A percentile compares a stretch with the other conserved stretches of the same genome.
phyloP scores from a whole-genome alignment of 2,888 invertebrate species.

The Ceratothoa steindachneri region DNA sequence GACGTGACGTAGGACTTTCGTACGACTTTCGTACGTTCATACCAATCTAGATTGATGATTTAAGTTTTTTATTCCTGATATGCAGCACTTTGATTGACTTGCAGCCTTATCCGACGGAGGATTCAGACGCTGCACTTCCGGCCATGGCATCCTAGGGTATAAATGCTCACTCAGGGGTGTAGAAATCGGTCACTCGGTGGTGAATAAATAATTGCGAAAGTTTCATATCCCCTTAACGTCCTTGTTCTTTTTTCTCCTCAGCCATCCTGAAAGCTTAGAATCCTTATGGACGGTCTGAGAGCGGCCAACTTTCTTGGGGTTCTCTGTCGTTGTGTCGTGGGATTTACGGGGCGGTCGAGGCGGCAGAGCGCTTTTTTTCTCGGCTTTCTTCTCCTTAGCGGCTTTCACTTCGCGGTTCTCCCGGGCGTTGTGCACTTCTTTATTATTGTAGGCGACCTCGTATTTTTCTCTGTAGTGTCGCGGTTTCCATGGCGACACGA shows the following conservation, averaged over 20 bases:
- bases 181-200: no score
- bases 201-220: no score
- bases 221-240: conserved; percentile 36
- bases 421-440: conserved; percentile 13
- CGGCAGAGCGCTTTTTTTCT: conserved; percentile 41
- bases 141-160: no score
- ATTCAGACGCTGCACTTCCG: no score
- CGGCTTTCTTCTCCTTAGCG: conserved; percentile 3
- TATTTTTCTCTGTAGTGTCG: conserved; percentile 32
- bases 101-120: no score
- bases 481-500: conserved; percentile 45
- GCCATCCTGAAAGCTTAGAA: conserved; percentile 47
- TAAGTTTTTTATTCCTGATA: no score
- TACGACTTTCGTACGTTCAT: no score
- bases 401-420: not conserved
- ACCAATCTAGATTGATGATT: no score
- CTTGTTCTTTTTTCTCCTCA: conserved; percentile 36
- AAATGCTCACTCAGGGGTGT: no score
- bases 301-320: conserved; percentile 30
- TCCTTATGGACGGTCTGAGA: conserved; percentile 48
- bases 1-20: no score
- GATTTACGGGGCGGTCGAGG: conserved; percentile 47
- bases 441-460: conserved; percentile 41
- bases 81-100: no score
- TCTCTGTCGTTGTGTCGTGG: conserved; percentile 13